Conservation (phyloP, 2,113 vertebrate genomes). For the Alethe castanea region DNA sequence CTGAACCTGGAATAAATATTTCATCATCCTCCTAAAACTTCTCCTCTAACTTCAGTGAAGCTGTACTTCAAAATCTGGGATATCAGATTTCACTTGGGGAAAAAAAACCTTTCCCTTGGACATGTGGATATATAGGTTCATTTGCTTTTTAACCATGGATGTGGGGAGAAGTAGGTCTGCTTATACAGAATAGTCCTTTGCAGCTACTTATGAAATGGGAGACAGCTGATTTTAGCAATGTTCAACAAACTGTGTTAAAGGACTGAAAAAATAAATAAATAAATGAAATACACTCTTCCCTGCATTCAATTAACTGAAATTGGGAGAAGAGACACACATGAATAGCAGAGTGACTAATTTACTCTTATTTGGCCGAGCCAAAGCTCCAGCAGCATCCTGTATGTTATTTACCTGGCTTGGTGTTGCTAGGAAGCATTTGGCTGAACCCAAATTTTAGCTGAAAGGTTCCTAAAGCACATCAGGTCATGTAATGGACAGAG, state of each 20-base stretch:
- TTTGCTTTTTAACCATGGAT: neutral
- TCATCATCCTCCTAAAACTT: neutral
- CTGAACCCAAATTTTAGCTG: neutral
- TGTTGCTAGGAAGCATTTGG: neutral
- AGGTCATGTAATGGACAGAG: neutral
- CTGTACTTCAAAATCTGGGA: neutral
- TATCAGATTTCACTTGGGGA: neutral
- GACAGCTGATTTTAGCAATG: neutral
- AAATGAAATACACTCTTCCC: neutral
- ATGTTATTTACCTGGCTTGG: neutral
- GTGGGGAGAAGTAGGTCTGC: neutral
- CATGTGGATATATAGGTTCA: neutral
- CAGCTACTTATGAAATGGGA: neutral
- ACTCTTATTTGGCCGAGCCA: neutral
- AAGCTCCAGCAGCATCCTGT: neutral
- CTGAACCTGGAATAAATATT: neutral
- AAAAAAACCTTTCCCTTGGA: neutral
- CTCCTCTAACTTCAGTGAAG: neutral
- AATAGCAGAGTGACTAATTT: neutral
- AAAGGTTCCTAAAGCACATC: neutral
- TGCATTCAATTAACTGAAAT: neutral
- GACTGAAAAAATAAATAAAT: neutral
- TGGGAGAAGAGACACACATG: neutral
- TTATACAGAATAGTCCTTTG: neutral
- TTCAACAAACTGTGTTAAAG: neutral